phyloP scores from a whole-genome alignment of 2,888 invertebrate genomes.

The Conchocele bisecta region DNA sequence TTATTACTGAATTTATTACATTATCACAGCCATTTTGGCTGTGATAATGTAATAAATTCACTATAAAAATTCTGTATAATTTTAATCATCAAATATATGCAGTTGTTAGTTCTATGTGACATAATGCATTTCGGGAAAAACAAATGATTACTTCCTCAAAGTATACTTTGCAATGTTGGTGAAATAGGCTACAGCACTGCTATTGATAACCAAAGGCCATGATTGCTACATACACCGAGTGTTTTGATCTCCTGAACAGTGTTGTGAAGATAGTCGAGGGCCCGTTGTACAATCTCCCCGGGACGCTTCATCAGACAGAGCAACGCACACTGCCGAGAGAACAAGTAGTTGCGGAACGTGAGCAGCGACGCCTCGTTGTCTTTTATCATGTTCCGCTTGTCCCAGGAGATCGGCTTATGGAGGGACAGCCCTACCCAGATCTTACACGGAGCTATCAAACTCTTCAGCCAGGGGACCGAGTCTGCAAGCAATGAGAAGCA shows the following conservation, averaged over 20 bases:
- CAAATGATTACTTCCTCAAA: too few relatives aligned
- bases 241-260: constrained; percentile 92
- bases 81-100: too few relatives aligned
- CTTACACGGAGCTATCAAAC: constrained; percentile 91
- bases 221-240: constrained; percentile 85
- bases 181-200: too few relatives aligned
- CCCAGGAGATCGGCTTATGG: constrained; percentile 77
- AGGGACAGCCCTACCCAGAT: constrained; percentile 92
- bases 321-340: constrained; percentile 95
- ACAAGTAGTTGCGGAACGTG: constrained; percentile 96
- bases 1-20: too few relatives aligned
- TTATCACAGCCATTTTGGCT: too few relatives aligned
- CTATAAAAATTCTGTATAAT: too few relatives aligned
- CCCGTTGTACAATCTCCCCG: constrained; percentile 95
- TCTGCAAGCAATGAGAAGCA: too few relatives aligned
- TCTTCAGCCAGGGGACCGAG: constrained; percentile 92
- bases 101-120: too few relatives aligned
- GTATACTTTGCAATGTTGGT: too few relatives aligned
- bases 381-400: constrained; percentile 79
- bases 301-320: constrained; percentile 86
- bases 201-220: too few relatives aligned
- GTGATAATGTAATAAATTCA: too few relatives aligned
- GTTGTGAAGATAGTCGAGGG: constrained; percentile 94
- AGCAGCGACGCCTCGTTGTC: constrained; percentile 88
- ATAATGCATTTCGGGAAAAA: too few relatives aligned